phyloP scores from a whole-genome alignment of 2,888 invertebrate genomes.

The Mesorhabditis belari region DNA sequence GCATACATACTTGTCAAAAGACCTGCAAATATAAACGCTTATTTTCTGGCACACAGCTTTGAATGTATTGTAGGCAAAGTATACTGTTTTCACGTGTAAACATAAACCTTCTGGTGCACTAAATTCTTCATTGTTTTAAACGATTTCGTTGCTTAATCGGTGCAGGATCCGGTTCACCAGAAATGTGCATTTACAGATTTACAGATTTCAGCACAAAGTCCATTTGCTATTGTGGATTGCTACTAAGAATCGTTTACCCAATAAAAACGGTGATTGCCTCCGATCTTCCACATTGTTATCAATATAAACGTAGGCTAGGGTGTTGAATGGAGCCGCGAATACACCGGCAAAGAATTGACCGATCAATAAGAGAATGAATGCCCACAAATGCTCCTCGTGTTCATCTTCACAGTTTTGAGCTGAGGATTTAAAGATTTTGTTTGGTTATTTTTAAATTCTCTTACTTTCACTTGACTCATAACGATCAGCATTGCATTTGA shows the following conservation, averaged over 20 bases:
- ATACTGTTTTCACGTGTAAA: neutral
- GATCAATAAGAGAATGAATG: constrained; percentile 26
- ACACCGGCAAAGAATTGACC: constrained; percentile 38
- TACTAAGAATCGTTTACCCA: constrained; percentile 15
- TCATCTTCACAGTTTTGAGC: constrained; percentile 23
- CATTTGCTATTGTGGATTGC: neutral
- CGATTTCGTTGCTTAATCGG: too few species aligned
- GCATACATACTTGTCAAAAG: constrained; percentile 46
- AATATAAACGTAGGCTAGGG: constrained; percentile 40
- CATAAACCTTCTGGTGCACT: neutral
- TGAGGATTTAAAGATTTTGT: too few species aligned
- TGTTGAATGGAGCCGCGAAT: constrained; percentile 43
- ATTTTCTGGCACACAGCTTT: neutral
- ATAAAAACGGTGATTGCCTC: constrained; percentile 31
- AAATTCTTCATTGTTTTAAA: too few species aligned
- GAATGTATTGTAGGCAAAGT: neutral
- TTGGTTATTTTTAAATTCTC: too few species aligned
- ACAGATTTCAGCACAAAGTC: neutral
- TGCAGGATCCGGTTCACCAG: too few species aligned
- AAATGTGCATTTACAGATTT: too few species aligned
- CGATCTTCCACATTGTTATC: constrained; percentile 37
- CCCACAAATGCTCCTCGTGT: constrained; percentile 23
- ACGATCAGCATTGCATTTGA: constrained; percentile 18
- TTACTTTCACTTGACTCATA: too few species aligned
- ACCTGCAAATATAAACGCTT: constrained; percentile 14